Conservation (phyloP, 1,140 invertebrate genomes). For the Nasonia longicornis region DNA sequence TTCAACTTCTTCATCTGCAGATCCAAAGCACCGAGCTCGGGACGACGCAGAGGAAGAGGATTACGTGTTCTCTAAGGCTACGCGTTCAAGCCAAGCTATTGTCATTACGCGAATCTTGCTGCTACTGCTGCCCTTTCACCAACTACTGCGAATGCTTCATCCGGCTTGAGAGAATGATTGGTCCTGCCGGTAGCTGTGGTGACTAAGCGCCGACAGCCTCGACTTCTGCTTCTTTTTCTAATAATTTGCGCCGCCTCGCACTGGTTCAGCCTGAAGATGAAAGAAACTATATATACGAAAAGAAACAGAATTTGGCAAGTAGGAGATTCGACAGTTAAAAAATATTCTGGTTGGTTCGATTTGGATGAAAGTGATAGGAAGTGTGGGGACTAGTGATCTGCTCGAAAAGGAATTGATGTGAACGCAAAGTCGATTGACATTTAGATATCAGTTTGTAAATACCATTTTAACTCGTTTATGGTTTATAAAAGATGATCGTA, state of each 20-base stretch:
- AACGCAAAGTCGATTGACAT: not conserved
- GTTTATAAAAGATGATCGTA: not conserved
- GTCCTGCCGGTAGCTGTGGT: conserved; percentile 43
- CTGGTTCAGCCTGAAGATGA: not conserved
- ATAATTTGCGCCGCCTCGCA: not conserved
- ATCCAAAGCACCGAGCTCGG: conserved; percentile 60
- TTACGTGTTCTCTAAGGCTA: conserved; percentile 60
- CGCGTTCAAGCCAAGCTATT: conserved; percentile 49
- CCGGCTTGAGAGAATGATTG: conserved; percentile 60
- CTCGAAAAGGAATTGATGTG: not conserved
- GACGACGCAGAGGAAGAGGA: conserved; percentile 62
- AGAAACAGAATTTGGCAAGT: not conserved
- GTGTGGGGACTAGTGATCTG: not conserved
- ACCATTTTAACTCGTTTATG: not conserved
- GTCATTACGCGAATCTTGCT: conserved; percentile 48
- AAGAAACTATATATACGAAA: not conserved
- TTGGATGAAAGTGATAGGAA: not conserved
- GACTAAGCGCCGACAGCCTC: conserved; percentile 45
- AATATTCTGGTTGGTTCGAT: not conserved
- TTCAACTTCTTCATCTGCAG: conserved; percentile 50
- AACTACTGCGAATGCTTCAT: conserved; percentile 59
- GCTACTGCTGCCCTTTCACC: conserved; percentile 57
- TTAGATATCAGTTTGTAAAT: not conserved
- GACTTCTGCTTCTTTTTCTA: conserved; percentile 35
- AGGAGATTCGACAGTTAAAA: not conserved